These are phyloP conservation scores for Polyommatus icarus DNA, from an alignment of 2,888 invertebrate genomes.

Conservation along the genomic window DNA sequence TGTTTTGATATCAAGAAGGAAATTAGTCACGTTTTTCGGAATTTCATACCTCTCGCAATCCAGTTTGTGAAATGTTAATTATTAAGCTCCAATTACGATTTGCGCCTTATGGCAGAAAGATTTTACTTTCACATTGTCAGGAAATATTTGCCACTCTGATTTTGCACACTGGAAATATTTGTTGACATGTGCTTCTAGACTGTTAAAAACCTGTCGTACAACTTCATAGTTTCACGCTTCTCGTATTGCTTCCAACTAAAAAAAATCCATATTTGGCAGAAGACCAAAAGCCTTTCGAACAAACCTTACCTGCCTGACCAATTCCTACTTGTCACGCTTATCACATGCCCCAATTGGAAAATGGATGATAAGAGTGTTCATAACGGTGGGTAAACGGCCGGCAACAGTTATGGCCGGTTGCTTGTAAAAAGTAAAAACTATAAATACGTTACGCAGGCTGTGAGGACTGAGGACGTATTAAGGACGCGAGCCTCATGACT, in stretches of 20 bases:
- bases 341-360: constrained; percentile 18
- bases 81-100: constrained; percentile 4
- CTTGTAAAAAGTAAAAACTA: constrained; percentile 33
- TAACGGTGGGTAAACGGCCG: constrained; percentile 59
- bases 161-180: background rate
- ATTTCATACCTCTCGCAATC: background rate
- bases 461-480: constrained; percentile 51
- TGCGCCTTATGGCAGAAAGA: background rate
- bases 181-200: background rate
- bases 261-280: background rate
- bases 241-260: background rate
- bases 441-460: constrained; percentile 42
- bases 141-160: constrained; percentile 6
- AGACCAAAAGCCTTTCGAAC: background rate
- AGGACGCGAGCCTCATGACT: constrained; percentile 48
- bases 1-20: background rate
- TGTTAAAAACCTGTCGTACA: background rate
- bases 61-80: background rate
- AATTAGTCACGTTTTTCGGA: constrained; percentile 11
- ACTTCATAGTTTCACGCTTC: background rate
- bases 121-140: constrained; percentile 17
- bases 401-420: constrained; percentile 52
- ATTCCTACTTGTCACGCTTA: constrained; percentile 18
- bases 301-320: background rate
- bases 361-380: constrained; percentile 36